Percentiles rank a stretch among this genome's conserved stretches.
These are phyloP conservation scores for Okapia johnstoni DNA, from an alignment of 2,113 vertebrate genomes.

Conservation along the genomic window DNA sequence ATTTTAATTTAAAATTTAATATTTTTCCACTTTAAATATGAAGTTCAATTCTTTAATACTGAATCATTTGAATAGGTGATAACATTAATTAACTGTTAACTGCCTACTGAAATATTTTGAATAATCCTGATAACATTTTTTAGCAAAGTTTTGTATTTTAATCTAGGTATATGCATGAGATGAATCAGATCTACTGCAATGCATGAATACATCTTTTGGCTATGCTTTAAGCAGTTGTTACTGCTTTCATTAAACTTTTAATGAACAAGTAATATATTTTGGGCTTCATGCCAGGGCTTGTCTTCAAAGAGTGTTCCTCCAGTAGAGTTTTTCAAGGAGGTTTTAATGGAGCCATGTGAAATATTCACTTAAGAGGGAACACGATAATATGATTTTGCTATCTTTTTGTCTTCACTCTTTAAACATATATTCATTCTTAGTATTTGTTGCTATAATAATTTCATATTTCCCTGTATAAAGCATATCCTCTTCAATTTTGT, in stretches of 20 bases:
- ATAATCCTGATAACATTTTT: background rate
- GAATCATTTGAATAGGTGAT: background rate
- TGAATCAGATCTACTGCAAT: background rate
- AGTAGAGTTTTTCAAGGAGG: background rate
- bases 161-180: background rate
- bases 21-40: background rate
- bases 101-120: background rate
- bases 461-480: background rate
- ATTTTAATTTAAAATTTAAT: background rate
- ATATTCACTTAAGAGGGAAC: background rate
- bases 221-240: background rate
- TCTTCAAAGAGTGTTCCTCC: background rate
- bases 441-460: background rate
- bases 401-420: background rate
- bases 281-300: background rate
- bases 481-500: background rate
- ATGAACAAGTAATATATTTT: background rate
- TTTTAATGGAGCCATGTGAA: background rate
- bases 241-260: background rate
- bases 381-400: background rate
- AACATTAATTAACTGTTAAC: background rate
- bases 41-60: background rate
- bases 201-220: background rate
- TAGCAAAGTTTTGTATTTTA: background rate
- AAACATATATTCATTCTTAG: background rate